Base-by-base conservation (phyloP, 2,888 invertebrate genomes). In the Phymatocera aterrima region DNA sequence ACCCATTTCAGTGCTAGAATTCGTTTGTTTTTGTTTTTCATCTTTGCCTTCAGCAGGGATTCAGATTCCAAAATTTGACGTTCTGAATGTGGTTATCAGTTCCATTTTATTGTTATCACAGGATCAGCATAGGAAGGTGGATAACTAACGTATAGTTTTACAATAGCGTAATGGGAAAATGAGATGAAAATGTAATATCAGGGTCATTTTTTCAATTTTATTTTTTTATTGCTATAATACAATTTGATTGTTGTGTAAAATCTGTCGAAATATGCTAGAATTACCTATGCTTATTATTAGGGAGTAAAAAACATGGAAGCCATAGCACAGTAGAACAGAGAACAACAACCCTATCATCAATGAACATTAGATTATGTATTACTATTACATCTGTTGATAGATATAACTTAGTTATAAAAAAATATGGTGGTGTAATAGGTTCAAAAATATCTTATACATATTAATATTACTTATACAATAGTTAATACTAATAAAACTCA, bases 401-500 rank as follows among this genome's bases (percentile, higher is more conserved):
- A 89, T 87, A 89, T 90, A 89, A 89, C 88, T 89, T 89, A 89
- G 85, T 86, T 86, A 87, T 89, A 88, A 89, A 90, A 43, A 43
- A 84, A 84, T 83, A 82, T 83, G 82, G 83, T 81, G 83, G 82
- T 82, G 82, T 81, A 83, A 85, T 85, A 85, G 84, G 85, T 87
- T 82, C 82, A 82, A 87, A 87, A 83, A 83, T 84, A 87, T 86
- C 85, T 87, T 85, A 85, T 79, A 84, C 12, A 43, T 43, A 43
- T 10, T 43, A 43, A 43, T 43, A 64, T 37, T 85, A 86, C 85
- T 87, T 88, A 87, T 81, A 80, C 82, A 85, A 83, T 87, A 88
- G 82, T 88, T 88, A 88, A 88, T 88, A 88, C 88, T 88, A 89
- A 90, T 90, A 89, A 90, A 90, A 90, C 87, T 90, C 89, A 90